Percentiles rank a stretch among this genome's conserved stretches.
Conservation (phyloP, 2,113 vertebrate genomes). For the Nipponia nippon region DNA sequence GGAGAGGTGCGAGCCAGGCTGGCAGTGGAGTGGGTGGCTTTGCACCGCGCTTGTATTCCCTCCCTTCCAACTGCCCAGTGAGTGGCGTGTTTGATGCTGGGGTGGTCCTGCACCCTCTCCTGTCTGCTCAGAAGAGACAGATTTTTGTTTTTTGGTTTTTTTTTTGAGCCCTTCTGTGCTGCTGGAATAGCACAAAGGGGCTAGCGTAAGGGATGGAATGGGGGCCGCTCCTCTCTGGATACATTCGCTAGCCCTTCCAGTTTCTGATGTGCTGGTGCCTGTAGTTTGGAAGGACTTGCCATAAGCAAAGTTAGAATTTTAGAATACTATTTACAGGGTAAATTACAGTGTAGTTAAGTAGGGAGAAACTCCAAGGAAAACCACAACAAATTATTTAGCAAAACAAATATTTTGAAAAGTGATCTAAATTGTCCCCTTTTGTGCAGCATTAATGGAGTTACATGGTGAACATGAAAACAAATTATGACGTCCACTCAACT, state of each 20-base stretch:
- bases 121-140: not conserved
- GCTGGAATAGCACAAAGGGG: not conserved
- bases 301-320: not conserved
- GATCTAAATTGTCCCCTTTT: not conserved
- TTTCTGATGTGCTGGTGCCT: rapidly evolving
- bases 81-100: too few species aligned
- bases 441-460: not conserved
- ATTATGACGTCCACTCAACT: not conserved
- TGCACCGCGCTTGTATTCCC: not conserved
- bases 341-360: not conserved
- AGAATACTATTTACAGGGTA: not conserved
- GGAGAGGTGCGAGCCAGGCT: not conserved
- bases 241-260: not conserved
- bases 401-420: not conserved
- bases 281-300: not conserved
- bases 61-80: rapidly evolving
- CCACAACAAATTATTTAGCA: not conserved
- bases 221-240: not conserved
- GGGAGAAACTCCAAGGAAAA: not conserved
- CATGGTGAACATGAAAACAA: not conserved
- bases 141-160: not conserved
- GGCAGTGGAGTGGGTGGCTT: not conserved
- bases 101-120: not conserved
- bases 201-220: not conserved
- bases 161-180: not conserved